A percentile compares a stretch with the other conserved stretches of the same genome.
Conservation (phyloP, 2,888 invertebrate species). For the Perizoma affinitatum region DNA sequence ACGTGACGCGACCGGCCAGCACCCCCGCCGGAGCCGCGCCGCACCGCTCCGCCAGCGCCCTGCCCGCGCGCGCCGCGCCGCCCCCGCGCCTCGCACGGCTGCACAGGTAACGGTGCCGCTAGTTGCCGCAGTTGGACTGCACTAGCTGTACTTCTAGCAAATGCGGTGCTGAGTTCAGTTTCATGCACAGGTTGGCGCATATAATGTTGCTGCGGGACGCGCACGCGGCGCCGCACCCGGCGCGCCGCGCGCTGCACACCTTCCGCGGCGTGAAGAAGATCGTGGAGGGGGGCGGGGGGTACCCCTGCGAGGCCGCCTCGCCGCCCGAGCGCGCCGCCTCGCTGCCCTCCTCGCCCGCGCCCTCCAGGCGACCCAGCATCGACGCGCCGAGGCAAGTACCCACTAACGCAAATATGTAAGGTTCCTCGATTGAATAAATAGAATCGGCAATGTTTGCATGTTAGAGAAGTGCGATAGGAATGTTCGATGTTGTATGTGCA, state of each 20-base stretch:
- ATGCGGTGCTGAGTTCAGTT: too few relatives aligned
- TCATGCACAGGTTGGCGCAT: slow-evolving; percentile 85
- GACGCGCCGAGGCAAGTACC: slow-evolving; percentile 40
- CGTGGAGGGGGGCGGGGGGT: slow-evolving; percentile 85
- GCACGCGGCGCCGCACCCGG: slow-evolving; percentile 87
- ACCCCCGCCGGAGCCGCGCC: slow-evolving; percentile 48
- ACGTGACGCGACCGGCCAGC: slow-evolving; percentile 48
- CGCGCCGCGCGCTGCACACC: slow-evolving; percentile 89
- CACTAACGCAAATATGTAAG: background rate
- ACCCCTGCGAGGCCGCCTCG: slow-evolving; percentile 91
- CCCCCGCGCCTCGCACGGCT: slow-evolving; percentile 76
- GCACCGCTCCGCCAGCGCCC: slow-evolving; percentile 48
- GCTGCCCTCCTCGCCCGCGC: slow-evolving; percentile 69
- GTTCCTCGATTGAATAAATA: too few relatives aligned
- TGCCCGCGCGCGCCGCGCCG: slow-evolving; percentile 55
- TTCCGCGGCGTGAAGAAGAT: slow-evolving; percentile 93
- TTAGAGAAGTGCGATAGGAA: background rate
- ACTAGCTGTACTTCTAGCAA: too few relatives aligned
- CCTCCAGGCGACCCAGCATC: slow-evolving; percentile 54
- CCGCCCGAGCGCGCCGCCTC: slow-evolving; percentile 81
- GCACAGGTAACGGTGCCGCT: slow-evolving; percentile 66
- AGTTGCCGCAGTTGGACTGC: too few relatives aligned
- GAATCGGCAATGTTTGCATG: background rate
- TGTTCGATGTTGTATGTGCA: slow-evolving; percentile 10
- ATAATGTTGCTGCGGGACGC: slow-evolving; percentile 94